phyloP scores from a whole-genome alignment of 2,797 vertebrate genomes.

The Rhynchotus rufescens region DNA sequence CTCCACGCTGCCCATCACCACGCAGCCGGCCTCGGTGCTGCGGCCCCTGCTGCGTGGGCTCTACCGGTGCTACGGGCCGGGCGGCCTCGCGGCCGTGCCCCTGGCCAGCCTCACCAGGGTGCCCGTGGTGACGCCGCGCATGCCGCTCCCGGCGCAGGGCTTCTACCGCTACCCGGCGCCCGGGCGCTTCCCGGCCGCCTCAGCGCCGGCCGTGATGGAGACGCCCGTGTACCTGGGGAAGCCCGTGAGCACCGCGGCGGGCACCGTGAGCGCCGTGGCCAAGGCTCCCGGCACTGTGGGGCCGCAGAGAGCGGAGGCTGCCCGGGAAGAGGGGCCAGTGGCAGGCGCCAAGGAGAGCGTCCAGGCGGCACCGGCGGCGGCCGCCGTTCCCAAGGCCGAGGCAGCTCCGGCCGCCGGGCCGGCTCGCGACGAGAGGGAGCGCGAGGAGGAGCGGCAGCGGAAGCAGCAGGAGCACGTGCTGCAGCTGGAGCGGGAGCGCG shows the following conservation, averaged over 20 bases:
- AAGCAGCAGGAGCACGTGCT: constrained; percentile 96
- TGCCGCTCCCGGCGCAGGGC: constrained; percentile 87
- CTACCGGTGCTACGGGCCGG: constrained; percentile 89
- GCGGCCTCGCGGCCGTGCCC: constrained; percentile 89
- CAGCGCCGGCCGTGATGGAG: constrained; percentile 81
- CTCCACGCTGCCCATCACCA: constrained; percentile 98
- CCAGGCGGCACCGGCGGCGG: constrained; percentile 82
- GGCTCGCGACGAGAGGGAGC: constrained; percentile 83
- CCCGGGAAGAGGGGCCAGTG: constrained; percentile 42
- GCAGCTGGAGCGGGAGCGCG: constrained; percentile 93
- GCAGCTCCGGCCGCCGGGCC: constrained; percentile 76
- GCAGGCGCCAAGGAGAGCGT: constrained; percentile 1
- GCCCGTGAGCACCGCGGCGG: constrained; percentile 75
- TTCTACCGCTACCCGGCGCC: constrained; percentile 88
- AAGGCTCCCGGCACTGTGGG: not conserved
- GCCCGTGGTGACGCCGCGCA: constrained; percentile 89
- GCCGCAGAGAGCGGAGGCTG: constrained; percentile 57
- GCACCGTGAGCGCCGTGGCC: not conserved
- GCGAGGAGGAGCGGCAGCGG: constrained; percentile 91
- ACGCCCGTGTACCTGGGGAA: constrained; percentile 93
- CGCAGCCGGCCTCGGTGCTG: constrained; percentile 92
- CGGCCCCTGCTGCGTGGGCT: constrained; percentile 90
- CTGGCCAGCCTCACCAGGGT: constrained; percentile 92
- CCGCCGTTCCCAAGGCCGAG: constrained; percentile 84
- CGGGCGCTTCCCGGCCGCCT: constrained; percentile 78